Conservation (phyloP, 2,888 invertebrate genomes). For the Pachliopta kotzebuea region DNA sequence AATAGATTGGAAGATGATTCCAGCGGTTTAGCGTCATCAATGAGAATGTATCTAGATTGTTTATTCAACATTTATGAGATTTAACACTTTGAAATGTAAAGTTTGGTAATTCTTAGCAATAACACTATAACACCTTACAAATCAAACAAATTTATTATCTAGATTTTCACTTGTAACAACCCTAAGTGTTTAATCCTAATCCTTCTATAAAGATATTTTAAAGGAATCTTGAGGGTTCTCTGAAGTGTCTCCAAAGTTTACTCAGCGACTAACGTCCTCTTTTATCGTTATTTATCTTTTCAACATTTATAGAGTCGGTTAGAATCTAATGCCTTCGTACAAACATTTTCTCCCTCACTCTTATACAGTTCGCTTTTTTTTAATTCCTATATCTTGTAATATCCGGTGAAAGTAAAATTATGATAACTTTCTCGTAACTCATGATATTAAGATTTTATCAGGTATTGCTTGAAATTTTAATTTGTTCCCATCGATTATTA, state of each 20-base stretch:
- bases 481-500: no score
- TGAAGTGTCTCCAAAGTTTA: slow-evolving; percentile 30
- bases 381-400: not conserved
- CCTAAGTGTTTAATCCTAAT: slow-evolving; percentile 49
- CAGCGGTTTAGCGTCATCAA: no score
- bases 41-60: no score
- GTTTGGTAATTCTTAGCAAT: not conserved
- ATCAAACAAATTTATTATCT: not conserved
- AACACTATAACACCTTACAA: no score
- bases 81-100: no score
- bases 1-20: no score
- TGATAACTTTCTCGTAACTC: no score
- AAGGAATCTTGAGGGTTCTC: slow-evolving; percentile 27
- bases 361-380: no score
- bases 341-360: slow-evolving; percentile 1
- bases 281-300: slow-evolving; percentile 26
- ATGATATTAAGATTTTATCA: no score
- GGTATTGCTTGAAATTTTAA: no score
- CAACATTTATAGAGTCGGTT: slow-evolving; percentile 7
- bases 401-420: slow-evolving; percentile 31
- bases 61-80: no score
- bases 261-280: slow-evolving; percentile 35
- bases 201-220: slow-evolving; percentile 38
- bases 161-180: slow-evolving; percentile 38
- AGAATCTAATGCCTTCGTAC: slow-evolving; percentile 4